Evolutionary conservation across 2,888 invertebrate genomes (phyloP), one percentile per base, ranked within the genome.

Genomic region (Hyalella azteca): DNA sequence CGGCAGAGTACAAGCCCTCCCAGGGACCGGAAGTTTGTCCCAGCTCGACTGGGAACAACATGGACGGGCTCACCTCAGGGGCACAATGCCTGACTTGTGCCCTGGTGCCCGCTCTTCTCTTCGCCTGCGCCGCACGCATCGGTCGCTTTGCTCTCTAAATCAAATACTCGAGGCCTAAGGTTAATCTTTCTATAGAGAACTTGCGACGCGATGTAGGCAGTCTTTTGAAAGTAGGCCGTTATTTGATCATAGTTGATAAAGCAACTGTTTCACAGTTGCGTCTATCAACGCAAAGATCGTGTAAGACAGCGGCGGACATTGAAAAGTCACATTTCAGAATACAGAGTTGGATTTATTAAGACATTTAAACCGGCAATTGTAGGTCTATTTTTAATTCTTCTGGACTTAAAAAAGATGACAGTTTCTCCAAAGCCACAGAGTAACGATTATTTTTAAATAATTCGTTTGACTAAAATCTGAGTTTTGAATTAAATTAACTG

Each of bases 21-120:
- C 73, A 79, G 54, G 73, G 78, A 13, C 81, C 82, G 26, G 82
- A 82, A 60, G 78, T 79, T 39, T 82, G 82, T 50, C 82, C 82
- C 48, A 82, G 77, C 45, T 78, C 50, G 29, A 49, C 73, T 40
- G 41, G 32, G 36, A 49, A 45, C 22, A 59, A 66, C 54, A 73
- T 66, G 29, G 77, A 29, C 39, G 78, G 73, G 22, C 54, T 66
- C 26, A 54, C 39, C 15, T 22, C 39, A 5, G 41, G 75, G 5
- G 75, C 75, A 5, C 41, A 79, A 39, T 26, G 60, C 45, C 41
- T 40, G 50, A 13, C 54, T 77, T 40, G 60, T 79, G 73, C 81
- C 32, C 59, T 79, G 39, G 75, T 81, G 73, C 78, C 79, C 40
- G 13, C 26, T 7, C 26, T 54, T 7, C 26, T 54, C 22, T 13